These are phyloP conservation scores for Corynorhinus townsendii DNA, from an alignment of 2,113 vertebrate species.

Conservation along the genomic window DNA sequence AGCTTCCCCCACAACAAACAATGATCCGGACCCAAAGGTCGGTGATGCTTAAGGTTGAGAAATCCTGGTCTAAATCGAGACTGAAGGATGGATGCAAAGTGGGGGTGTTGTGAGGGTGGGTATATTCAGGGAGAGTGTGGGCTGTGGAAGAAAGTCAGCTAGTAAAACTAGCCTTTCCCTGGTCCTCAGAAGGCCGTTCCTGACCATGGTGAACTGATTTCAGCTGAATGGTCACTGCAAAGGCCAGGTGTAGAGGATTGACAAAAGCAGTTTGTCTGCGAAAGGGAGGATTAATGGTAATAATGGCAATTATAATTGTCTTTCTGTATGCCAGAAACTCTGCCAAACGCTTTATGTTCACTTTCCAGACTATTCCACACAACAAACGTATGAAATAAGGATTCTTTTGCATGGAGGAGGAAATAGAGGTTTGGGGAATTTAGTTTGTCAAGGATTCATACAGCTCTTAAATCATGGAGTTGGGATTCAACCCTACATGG, in stretches of 20 bases:
- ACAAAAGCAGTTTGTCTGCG: neutral
- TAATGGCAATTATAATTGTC: constrained; percentile 3
- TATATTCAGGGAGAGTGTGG: neutral
- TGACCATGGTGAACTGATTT: neutral
- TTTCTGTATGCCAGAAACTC: neutral
- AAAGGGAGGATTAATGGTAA: neutral
- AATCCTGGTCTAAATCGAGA: neutral
- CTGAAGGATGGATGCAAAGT: neutral
- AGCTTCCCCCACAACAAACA: neutral
- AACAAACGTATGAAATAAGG: neutral
- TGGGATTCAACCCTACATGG: neutral
- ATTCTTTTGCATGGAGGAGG: neutral
- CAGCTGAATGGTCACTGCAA: neutral
- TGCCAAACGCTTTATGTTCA: neutral
- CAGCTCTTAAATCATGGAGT: neutral
- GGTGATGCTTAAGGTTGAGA: neutral
- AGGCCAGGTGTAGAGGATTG: neutral
- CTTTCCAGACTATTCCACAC: neutral
- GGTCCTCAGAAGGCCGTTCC: neutral
- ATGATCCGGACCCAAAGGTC: neutral
- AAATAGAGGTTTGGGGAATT: neutral
- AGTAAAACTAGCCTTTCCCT: neutral
- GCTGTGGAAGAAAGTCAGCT: neutral
- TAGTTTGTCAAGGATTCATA: neutral
- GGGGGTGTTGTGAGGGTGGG: neutral